These are phyloP conservation scores for Galago senegalensis DNA, from an alignment of 2,797 vertebrate genomes.

Conservation along the genomic window DNA sequence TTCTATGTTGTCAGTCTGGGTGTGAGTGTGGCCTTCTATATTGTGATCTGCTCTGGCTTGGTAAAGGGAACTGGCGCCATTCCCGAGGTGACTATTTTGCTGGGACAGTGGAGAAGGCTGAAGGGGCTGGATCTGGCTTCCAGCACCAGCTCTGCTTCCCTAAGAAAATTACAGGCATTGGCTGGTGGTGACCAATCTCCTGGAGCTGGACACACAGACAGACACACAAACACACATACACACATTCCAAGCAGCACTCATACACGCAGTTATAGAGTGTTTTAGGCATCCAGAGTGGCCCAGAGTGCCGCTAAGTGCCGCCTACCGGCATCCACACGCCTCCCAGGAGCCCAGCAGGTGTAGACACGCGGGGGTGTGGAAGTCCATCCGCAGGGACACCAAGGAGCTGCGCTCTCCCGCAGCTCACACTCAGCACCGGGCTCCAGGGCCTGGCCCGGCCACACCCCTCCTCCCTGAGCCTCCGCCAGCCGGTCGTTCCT, in stretches of 20 bases:
- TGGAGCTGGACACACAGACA: background rate
- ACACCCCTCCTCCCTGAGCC: slow-evolving; percentile 80
- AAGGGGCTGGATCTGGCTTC: slow-evolving; percentile 53
- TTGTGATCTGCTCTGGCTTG: background rate
- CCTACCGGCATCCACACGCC: background rate
- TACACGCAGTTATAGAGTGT: slow-evolving; percentile 59
- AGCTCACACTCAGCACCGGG: background rate
- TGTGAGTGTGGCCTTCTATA: slow-evolving; percentile 2
- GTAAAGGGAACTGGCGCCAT: slow-evolving; percentile 60
- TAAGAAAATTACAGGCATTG: slow-evolving; percentile 71
- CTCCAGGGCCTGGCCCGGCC: slow-evolving; percentile 78
- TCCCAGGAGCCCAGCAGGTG: slow-evolving; percentile 52
- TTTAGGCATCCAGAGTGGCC: slow-evolving; percentile 18
- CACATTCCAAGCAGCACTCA: slow-evolving; percentile 26
- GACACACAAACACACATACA: background rate
- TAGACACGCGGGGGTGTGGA: background rate
- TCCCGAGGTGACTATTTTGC: slow-evolving; percentile 70
- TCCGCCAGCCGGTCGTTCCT: background rate
- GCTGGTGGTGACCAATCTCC: slow-evolving; percentile 67
- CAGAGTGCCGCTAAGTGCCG: slow-evolving; percentile 25
- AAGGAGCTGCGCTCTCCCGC: slow-evolving; percentile 45
- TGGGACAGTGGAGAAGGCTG: slow-evolving; percentile 66
- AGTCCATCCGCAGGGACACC: background rate
- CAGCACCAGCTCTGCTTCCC: slow-evolving; percentile 31
- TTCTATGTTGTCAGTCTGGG: background rate